These are phyloP conservation scores for Brachionus angularis DNA, from an alignment of 1,140 invertebrate genomes.

Conservation along the genomic window DNA sequence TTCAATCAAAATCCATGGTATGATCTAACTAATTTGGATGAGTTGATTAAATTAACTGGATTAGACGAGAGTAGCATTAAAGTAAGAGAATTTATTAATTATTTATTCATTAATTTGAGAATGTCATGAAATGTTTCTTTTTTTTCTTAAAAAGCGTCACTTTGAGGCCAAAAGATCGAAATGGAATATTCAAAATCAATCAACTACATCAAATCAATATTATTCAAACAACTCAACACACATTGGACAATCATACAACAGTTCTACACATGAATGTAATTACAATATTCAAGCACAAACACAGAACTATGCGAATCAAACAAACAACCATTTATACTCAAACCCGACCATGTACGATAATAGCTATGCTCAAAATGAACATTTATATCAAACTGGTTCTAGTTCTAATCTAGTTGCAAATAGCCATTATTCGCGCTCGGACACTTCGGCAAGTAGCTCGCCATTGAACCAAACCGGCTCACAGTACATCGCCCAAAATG, in stretches of 20 bases:
- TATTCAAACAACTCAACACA: slow-evolving; percentile 7
- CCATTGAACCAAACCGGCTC: no score
- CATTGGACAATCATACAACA: background rate
- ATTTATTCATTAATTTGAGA: slow-evolving; percentile 16
- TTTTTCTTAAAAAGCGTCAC: slow-evolving; percentile 16
- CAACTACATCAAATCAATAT: background rate
- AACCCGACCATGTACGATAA: no score
- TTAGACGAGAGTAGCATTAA: slow-evolving; percentile 38
- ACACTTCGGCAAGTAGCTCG: no score
- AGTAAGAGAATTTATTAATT: no score
- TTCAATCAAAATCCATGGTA: slow-evolving; percentile 43
- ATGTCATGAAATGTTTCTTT: slow-evolving; percentile 7
- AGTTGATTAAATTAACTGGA: slow-evolving; percentile 43
- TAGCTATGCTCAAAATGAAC: no score
- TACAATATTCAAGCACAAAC: no score
- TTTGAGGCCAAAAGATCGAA: slow-evolving; percentile 42
- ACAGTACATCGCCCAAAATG: no score
- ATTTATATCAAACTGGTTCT: no score
- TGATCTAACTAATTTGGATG: slow-evolving; percentile 42
- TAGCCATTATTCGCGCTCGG: no score
- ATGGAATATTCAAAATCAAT: slow-evolving; percentile 39
- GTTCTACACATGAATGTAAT: slow-evolving; percentile 10
- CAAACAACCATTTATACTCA: no score
- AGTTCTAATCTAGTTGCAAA: no score
- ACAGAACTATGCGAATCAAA: no score